A percentile compares a stretch with the other conserved stretches of the same genome.
Evolutionary conservation across 2,797 vertebrate genomes (phyloP).

Genomic region (Anolis apletophallus): DNA sequence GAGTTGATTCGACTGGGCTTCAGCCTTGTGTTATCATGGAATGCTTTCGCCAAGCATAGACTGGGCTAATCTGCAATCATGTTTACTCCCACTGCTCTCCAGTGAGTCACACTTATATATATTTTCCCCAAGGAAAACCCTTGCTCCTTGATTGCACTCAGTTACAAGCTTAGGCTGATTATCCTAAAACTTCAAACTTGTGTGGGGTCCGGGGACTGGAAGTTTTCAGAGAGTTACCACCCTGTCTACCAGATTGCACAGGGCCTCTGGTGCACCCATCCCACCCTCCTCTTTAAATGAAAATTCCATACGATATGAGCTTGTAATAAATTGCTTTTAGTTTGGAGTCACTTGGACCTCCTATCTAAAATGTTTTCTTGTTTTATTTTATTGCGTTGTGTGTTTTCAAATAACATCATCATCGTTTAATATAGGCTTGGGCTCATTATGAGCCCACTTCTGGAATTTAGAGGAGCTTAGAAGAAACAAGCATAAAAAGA

Average conservation of each 20-base stretch:
- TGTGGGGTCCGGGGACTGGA: constrained; percentile 13
- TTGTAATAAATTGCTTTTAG: neutral
- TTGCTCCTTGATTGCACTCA: neutral
- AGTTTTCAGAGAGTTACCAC: neutral
- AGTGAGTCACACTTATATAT: neutral
- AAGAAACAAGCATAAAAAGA: neutral
- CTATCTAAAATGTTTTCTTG: neutral
- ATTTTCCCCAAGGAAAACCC: neutral
- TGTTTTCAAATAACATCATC: neutral
- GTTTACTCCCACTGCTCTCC: neutral
- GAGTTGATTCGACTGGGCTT: neutral
- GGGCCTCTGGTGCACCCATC: neutral
- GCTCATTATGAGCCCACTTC: neutral
- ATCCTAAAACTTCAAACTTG: constrained; percentile 5
- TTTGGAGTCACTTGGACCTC: neutral
- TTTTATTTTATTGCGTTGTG: neutral
- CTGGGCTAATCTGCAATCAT: neutral
- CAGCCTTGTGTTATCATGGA: neutral
- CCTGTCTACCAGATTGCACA: neutral
- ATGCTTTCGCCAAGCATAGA: neutral
- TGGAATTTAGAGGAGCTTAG: neutral
- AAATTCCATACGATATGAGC: constrained; percentile 11
- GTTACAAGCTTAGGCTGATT: neutral
- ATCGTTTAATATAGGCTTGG: neutral
- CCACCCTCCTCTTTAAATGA: neutral